Conservation (phyloP, 2,888 invertebrate genomes). For the Chymomyza procnemis region DNA sequence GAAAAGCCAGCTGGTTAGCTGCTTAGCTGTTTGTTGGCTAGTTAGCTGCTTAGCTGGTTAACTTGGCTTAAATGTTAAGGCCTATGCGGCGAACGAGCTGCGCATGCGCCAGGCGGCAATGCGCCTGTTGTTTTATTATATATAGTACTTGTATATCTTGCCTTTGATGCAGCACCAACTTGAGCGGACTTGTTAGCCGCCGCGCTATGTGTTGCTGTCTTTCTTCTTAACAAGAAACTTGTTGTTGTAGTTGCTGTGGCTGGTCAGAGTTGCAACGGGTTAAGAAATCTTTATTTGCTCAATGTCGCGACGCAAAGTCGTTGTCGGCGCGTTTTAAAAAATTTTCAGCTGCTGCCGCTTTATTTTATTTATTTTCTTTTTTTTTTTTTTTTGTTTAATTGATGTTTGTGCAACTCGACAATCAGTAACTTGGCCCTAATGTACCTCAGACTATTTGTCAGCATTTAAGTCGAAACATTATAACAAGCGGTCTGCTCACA, state of each 20-base stretch:
- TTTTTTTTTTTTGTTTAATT: constrained; percentile 22
- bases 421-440: background rate
- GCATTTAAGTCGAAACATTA: constrained; percentile 60
- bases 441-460: constrained; percentile 58
- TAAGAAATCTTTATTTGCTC: constrained; percentile 52
- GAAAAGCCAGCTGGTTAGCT: constrained; percentile 47
- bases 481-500: constrained; percentile 47
- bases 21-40: background rate
- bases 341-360: constrained; percentile 54
- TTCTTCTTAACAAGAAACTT: constrained; percentile 65
- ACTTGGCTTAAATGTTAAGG: background rate
- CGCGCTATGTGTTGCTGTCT: constrained; percentile 41
- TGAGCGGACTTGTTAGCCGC: constrained; percentile 34
- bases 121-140: constrained; percentile 47
- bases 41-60: background rate
- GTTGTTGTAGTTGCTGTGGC: constrained; percentile 32
- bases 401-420: constrained; percentile 34
- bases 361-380: too few relatives aligned
- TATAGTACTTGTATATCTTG: background rate
- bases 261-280: constrained; percentile 60
- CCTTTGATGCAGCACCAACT: background rate
- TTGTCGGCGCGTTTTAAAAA: constrained; percentile 26
- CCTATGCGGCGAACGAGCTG: constrained; percentile 37
- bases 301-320: constrained; percentile 49
- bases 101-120: constrained; percentile 49